Percentiles rank a stretch among this genome's conserved stretches.
phyloP scores from a whole-genome alignment of 2,888 invertebrate genomes.

The Diadromus collaris region DNA sequence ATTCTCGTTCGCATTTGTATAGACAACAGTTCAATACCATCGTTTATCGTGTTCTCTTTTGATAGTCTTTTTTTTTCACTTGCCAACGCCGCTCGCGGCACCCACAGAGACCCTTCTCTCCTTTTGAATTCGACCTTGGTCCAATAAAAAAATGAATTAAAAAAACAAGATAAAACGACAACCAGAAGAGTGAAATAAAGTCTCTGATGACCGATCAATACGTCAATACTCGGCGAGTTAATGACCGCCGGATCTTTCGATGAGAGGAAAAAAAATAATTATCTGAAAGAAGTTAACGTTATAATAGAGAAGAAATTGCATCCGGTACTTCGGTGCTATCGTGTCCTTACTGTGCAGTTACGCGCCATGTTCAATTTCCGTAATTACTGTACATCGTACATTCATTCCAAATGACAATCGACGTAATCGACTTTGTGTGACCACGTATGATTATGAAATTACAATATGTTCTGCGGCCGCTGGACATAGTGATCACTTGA shows the following conservation, averaged over 20 bases:
- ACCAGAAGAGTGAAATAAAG: neutral
- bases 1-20: constrained; percentile 44
- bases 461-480: neutral
- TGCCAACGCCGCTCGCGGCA: constrained; percentile 28
- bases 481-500: constrained; percentile 3
- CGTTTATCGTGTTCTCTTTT: constrained; percentile 27
- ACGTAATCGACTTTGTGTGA: neutral
- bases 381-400: constrained; percentile 17
- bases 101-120: constrained; percentile 30
- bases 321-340: constrained; percentile 23
- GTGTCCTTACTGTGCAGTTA: neutral
- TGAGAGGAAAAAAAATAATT: constrained; percentile 10
- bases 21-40: constrained; percentile 32
- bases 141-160: neutral
- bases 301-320: constrained; percentile 29
- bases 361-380: constrained; percentile 11
- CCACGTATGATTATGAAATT: constrained; percentile 17
- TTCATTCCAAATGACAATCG: constrained; percentile 16
- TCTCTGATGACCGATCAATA: constrained; percentile 1
- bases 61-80: constrained; percentile 16
- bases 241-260: constrained; percentile 23
- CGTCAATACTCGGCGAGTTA: constrained; percentile 18
- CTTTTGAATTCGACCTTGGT: constrained; percentile 46
- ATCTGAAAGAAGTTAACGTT: constrained; percentile 2
- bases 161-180: neutral